Evolutionary conservation across 2,113 vertebrate species (phyloP).

Genomic region (Meriones unguiculatus): DNA sequence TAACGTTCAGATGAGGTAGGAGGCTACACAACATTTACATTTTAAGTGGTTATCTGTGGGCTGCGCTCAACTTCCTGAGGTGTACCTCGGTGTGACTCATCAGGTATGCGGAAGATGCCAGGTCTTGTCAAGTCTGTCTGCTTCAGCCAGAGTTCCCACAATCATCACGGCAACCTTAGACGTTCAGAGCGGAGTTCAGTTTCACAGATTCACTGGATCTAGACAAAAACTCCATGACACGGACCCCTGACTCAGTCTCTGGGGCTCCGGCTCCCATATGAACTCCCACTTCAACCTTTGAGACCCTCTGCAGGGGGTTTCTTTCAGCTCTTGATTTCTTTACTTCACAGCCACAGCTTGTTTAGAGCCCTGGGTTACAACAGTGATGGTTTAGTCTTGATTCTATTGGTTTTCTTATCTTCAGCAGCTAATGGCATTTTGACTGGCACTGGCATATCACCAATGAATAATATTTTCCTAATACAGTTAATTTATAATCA

Average conservation of each 20-base stretch:
- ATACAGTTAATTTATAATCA: neutral
- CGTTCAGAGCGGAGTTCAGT: neutral
- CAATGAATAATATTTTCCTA: neutral
- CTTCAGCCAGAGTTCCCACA: neutral
- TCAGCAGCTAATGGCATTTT: neutral
- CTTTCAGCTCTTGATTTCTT: neutral
- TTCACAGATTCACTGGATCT: neutral
- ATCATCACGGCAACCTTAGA: neutral
- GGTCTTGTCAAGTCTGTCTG: neutral
- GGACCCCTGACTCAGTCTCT: neutral
- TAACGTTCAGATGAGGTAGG: neutral
- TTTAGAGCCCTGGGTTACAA: neutral
- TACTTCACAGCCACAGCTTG: neutral
- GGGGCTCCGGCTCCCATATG: neutral
- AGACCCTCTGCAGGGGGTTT: neutral
- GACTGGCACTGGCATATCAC: neutral
- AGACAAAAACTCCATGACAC: neutral
- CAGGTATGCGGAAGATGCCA: neutral
- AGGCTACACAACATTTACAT: neutral
- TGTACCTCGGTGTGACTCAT: neutral
- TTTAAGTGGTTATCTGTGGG: neutral
- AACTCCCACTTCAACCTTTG: no score
- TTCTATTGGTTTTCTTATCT: neutral
- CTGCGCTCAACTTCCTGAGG: neutral
- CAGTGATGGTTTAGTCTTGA: neutral